Percentiles rank a stretch among this genome's conserved stretches.
phyloP scores from a whole-genome alignment of 2,888 invertebrate genomes.

The Seladonia tumulorum region DNA sequence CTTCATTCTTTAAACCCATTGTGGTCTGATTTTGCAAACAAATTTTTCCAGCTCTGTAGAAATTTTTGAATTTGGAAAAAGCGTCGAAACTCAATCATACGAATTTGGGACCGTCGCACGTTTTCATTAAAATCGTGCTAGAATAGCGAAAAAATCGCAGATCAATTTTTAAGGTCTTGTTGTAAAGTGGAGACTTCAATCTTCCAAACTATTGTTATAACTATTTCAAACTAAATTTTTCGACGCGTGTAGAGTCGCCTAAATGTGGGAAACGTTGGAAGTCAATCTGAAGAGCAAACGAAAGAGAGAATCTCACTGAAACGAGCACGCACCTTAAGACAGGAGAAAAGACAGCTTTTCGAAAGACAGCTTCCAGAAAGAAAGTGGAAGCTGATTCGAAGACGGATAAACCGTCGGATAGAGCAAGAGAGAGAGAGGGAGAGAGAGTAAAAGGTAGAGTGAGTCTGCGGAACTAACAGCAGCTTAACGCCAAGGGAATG shows the following conservation, averaged over 20 bases:
- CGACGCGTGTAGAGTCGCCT: not conserved
- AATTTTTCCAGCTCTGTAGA: not conserved
- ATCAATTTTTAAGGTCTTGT: too few species aligned
- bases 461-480: constrained; percentile 59
- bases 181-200: not conserved
- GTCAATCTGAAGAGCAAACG: not conserved
- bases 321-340: not conserved
- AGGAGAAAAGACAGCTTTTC: not conserved
- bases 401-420: constrained; percentile 24
- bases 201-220: too few species aligned
- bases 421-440: not conserved
- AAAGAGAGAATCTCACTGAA: not conserved
- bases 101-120: too few species aligned
- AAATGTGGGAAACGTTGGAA: not conserved
- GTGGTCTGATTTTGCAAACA: too few species aligned
- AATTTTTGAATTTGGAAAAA: not conserved
- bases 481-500: constrained; percentile 60
- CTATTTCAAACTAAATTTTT: too few species aligned
- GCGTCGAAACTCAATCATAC: too few species aligned
- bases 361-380: not conserved
- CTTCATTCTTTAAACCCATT: too few species aligned
- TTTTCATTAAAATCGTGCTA: too few species aligned
- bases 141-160: too few species aligned
- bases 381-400: constrained; percentile 6
- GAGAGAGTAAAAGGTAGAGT: not conserved